Evolutionary conservation across 2,797 vertebrate species (phyloP).

Genomic region (Eulemur albifrons): DNA sequence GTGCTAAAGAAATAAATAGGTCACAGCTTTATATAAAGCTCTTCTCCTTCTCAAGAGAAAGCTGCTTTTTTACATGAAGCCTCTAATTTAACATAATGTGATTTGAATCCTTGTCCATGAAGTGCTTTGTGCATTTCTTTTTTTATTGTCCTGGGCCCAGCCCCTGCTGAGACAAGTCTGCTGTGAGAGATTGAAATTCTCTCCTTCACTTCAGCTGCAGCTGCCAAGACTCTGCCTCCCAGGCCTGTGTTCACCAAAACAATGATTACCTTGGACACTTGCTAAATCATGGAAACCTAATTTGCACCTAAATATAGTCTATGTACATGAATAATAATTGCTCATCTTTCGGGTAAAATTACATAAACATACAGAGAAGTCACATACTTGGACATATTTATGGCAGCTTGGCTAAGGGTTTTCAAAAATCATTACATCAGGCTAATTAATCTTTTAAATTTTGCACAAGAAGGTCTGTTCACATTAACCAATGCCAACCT

Average conservation of each 20-base stretch:
- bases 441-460: slow-evolving; percentile 44
- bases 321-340: slow-evolving; percentile 39
- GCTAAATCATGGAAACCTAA: slow-evolving; percentile 36
- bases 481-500: not conserved
- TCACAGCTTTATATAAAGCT: not conserved
- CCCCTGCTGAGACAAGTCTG: slow-evolving; percentile 34
- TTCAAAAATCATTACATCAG: slow-evolving; percentile 62
- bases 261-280: slow-evolving; percentile 38
- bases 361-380: slow-evolving; percentile 21
- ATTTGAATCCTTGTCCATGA: not conserved
- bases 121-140: not conserved
- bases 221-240: not conserved
- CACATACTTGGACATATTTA: not conserved
- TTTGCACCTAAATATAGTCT: slow-evolving; percentile 38
- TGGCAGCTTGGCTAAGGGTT: slow-evolving; percentile 11
- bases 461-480: not conserved
- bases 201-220: not conserved
- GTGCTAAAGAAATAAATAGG: not conserved
- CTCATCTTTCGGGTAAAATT: slow-evolving; percentile 37
- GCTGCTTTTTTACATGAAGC: not conserved
- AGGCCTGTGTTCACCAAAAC: slow-evolving; percentile 41
- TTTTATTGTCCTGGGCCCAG: not conserved
- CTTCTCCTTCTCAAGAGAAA: not conserved
- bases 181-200: slow-evolving; percentile 26
- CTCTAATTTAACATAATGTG: slow-evolving; percentile 15